Evolutionary conservation across 2,888 invertebrate species (phyloP), one percentile per base, ranked within the genome.

Genomic region (Tenthredo scrophulariae): DNA sequence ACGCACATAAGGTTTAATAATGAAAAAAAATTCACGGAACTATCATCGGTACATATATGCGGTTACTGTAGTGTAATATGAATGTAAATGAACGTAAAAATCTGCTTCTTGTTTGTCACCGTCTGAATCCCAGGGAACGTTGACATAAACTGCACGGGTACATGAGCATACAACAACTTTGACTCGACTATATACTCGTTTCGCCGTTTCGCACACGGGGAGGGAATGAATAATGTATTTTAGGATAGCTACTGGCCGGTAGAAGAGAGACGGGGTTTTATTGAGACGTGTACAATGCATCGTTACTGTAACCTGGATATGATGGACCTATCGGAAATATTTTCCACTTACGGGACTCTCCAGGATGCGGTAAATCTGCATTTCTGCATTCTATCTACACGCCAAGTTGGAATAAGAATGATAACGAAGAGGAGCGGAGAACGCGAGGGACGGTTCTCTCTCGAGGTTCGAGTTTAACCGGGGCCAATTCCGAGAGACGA

Each of bases 401-500:
- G 46, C 46, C 2, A 3, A 46, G 46, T 46, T 46, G 46, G 46
- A 46, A 46, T 7, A 46, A 50, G 46, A 77, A 46, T 50, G 29
- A 77, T 54, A 29, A 10, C 26, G 50, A 50, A 50, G 50, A 54
- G n/a, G 29, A 33, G 54, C 4, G 1, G 33, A 77, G 26, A 22
- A 54, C 2, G 26, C 26, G 74, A 26, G 22, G 43, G n/a, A 74
- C 26, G 74, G 74, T 3, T 74, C 54, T 54, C 54, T 54, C n/a
- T 43, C 43, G 74, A 43, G 43, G 43, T 43, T 74, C 72, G 72
- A 74, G 40, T 43, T 43, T 40, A 74, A 74, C 58, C 29, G 65
- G 62, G 80, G 26, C 29, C 46, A 50, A 77, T 77, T 62, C 80
- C 22, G 62, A 80, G 62, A 80, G 80, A 62, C 62, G 80, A 79